Base-by-base conservation (phyloP, 2,888 invertebrate genomes). In the Athripsodes cinereus region DNA sequence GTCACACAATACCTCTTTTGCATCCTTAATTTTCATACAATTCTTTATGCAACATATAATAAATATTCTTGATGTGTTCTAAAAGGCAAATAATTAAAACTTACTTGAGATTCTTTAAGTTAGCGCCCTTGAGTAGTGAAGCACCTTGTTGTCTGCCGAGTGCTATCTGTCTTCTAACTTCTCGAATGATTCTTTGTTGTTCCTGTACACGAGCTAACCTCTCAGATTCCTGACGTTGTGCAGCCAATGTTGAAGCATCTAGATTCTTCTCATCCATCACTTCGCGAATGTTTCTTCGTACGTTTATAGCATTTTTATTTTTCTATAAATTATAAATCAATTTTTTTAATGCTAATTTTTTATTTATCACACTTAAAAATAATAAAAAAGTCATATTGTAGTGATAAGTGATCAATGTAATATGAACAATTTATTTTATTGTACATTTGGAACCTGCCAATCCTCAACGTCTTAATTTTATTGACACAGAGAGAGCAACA, bases 241-340 rank as follows among this genome's bases (percentile, higher is more conserved):
- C 97, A 21, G 89, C 88, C 55, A 95, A 74, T 1, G 96, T 97
- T 13, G 92, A 90, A 62, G 92, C 92, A 70, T 96, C 96, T 62
- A 97, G 74, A 69, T 96, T 92, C 62, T 90, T 91, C 68, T 95
- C 95, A 69, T 92, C 90, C 85, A 96, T 88, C 8, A 96, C 95
- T 75, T 96, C 94, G 57, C 96, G 83, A 66, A 94, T 94, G 69
- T 94, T 94, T 62, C 90, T 83, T 44, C 94, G 80, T 69, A 92
- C 82, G 71, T 88, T 89, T 16, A 82, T 67, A 65, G 79, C 74
- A 49, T 60, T 60, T 55, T 68, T 64, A 63, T 78, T 75, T 67
- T 77, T 80, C 75, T 80, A 70, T 10, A 73, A 74, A 47, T n/a
- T 40, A 40, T 3, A 16, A 13, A n/a, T 6, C n/a, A n/a, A n/a